Conservation (phyloP, 2,113 vertebrate species). For the Parotia lawesii region DNA sequence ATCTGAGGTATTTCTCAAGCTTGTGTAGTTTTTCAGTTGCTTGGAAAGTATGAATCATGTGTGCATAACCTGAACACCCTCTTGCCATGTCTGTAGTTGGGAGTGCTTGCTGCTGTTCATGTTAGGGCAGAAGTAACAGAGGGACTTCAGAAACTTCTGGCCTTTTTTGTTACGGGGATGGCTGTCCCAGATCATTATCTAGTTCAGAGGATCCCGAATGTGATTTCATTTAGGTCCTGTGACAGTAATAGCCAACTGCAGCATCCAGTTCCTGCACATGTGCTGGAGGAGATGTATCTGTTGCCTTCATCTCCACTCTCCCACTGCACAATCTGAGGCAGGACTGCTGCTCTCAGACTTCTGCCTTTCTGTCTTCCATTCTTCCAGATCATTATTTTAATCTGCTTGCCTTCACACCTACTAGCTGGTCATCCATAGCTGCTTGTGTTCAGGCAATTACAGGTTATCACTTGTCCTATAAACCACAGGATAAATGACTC, state of each 20-base stretch:
- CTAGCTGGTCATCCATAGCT: not conserved
- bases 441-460: not conserved
- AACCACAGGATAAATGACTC: not conserved
- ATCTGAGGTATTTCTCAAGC: not conserved
- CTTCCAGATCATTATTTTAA: not conserved
- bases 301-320: not conserved
- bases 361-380: not conserved
- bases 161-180: not conserved
- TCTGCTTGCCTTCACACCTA: not conserved
- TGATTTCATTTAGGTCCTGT: not conserved
- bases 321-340: not conserved
- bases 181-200: not conserved
- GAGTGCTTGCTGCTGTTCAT: not conserved
- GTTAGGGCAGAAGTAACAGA: not conserved
- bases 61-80: not conserved
- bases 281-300: not conserved
- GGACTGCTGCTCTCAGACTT: not conserved
- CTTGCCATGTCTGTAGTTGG: not conserved
- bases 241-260: not conserved
- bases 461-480: not conserved
- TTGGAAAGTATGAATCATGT: not conserved
- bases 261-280: not conserved
- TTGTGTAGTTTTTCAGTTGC: not conserved
- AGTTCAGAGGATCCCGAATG: not conserved
- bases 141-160: not conserved